Base-by-base conservation (phyloP, 2,888 invertebrate genomes). In the Mythimna vitellina region DNA sequence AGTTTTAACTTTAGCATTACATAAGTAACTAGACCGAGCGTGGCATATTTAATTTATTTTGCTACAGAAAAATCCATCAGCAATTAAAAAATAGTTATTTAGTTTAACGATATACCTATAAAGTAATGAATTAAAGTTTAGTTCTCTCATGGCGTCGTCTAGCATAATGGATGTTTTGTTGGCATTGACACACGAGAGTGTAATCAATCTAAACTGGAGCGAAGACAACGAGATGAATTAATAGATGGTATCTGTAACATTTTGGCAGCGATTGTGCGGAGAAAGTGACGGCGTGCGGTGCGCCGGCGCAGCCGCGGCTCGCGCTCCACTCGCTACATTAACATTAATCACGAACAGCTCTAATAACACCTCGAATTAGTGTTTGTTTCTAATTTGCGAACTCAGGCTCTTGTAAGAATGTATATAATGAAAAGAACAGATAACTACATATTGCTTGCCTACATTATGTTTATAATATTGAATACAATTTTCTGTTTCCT, bases 261-360 rank as follows among this genome's bases (percentile, higher is more conserved):
- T 90, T 91, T 88, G 88, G 88, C 87, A 83, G 80, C 84, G 80
- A 86, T 88, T 86, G 76, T 74, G 75, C 61, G 85, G 92, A 89
- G 92, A 92, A 92, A 92, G 92, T 92, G 90, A 91, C 88, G 72
- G 87, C 77, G 78, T 76, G 78, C 65, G 81, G 86, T 85, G 88
- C 83, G 86, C 77, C 80, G 61, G 85, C 86, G 86, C 81, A 78
- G 76, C 38, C 25, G 42, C 51, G 22, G 5, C 76, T 60, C 65
- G 42, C 78, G 71, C 81, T 80, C 72, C 81, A 86, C 86, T 83
- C 84, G 83, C 80, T 86, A 85, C 83, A 86, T 86, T 87, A 83
- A 76, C 84, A 86, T 84, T 87, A 83, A 82, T 81, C 79, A 78
- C 60, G 65, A 84, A 83, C 76, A 71, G 74, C 75, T 83, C 82